These are phyloP conservation scores for Drosophila erecta DNA, from an alignment of 1,140 invertebrate species.

Conservation along the genomic window DNA sequence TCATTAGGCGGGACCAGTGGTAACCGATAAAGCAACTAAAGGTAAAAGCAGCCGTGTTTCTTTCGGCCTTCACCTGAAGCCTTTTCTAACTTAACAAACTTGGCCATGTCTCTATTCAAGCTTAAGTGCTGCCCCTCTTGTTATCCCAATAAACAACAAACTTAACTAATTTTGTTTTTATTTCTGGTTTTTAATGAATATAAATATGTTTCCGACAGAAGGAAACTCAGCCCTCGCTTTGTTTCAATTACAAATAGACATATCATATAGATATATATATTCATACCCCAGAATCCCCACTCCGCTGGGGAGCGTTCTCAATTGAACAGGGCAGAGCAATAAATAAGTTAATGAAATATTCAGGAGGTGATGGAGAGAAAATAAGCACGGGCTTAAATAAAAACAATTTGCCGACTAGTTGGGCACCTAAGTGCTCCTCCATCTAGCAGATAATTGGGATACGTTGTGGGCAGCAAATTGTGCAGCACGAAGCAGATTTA, in stretches of 20 bases:
- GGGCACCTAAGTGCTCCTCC: constrained; percentile 16
- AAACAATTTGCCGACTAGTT: constrained; percentile 8
- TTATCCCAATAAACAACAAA: no score
- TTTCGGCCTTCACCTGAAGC: no score
- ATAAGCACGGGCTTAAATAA: constrained; percentile 2
- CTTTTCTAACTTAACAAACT: not conserved
- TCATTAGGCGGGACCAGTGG: constrained; percentile 52
- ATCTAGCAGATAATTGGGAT: constrained; percentile 29
- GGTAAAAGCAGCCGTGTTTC: no score
- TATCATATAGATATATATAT: no score
- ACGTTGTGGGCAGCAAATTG: constrained; percentile 9
- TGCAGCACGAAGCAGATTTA: constrained; percentile 19
- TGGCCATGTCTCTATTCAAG: not conserved
- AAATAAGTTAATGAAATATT: constrained; percentile 45
- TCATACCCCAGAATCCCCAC: not conserved
- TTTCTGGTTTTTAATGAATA: constrained; percentile 2
- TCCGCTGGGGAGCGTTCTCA: constrained; percentile 6
- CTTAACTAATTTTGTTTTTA: no score
- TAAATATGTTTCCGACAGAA: not conserved
- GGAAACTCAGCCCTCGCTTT: constrained; percentile 12
- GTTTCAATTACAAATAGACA: constrained; percentile 46
- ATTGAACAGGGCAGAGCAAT: constrained; percentile 47
- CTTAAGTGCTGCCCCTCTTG: no score
- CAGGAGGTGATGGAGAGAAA: not conserved
- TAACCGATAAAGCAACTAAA: no score